Evolutionary conservation across 2,113 vertebrate genomes (phyloP), one percentile per base, ranked within the genome.

Genomic region (Xyliphius kryptos): DNA sequence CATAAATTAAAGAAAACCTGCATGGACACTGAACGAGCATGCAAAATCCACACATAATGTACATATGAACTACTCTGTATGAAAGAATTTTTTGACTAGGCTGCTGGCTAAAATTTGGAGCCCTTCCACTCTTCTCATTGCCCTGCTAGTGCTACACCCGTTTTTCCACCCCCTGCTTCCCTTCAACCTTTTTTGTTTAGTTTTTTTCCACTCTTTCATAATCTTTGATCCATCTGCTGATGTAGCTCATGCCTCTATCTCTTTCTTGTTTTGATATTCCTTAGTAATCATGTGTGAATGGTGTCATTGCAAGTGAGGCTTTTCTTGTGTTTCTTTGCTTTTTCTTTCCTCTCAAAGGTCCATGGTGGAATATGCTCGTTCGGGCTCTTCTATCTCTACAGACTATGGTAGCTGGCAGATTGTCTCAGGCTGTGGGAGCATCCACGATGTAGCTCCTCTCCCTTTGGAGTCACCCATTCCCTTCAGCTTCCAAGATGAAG

Each of bases 371-470:
- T 90, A 84, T 71, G 73, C 90, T 75, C 87, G 93, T 73, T 95
- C 93, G 14, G 90, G 92, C 82, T 97, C 95, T 79, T 97, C 95
- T 73, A 81, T 95, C 77, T 98, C 95, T 70, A 97, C 94, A 80
- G 94, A 98, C 79, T 98, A 92, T 81, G 95, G 95, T 79, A 98
- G 95, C 83, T 98, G 95, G 96, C 96, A 98, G 89, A 88, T 98
- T 80, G 96, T 98, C 71, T 94, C 95, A 20, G 95, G 94, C 79
- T 96, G 92, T 81, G 96, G 94, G 81, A 98, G 95, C 80, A 91
- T 98, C 87, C 92, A 93, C 67, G 95, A 97, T 82, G 90, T 89
- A 75, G 78, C 86, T 77, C 84, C 84, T 80, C 90, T 91, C 82
- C 88, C 82, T 68, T 69, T 87, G 53, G 91, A 93, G 80, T 85